Evolutionary conservation across 1,140 invertebrate species (phyloP).

Genomic region (Drosophila ficusphila): DNA sequence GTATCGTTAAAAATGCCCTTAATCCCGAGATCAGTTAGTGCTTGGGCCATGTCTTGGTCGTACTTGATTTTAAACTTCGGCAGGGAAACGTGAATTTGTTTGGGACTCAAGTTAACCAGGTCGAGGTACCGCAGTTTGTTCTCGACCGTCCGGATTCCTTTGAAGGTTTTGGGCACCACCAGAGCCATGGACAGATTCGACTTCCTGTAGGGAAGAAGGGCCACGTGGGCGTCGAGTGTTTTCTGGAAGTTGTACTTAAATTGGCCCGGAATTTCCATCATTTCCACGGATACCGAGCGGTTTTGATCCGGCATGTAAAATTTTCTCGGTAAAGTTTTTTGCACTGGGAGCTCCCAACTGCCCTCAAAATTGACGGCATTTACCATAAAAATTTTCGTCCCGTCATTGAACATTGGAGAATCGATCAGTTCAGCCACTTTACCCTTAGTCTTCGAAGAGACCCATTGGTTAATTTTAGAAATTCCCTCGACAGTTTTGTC

Average conservation of each 20-base stretch:
- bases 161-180: not conserved
- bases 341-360: not conserved
- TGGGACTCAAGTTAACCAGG: not conserved
- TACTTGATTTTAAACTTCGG: slow-evolving; percentile 2
- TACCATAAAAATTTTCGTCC: not conserved
- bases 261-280: not conserved
- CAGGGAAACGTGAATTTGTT: not conserved
- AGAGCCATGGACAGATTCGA: not conserved
- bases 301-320: not conserved
- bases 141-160: not conserved
- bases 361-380: not conserved
- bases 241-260: not conserved
- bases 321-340: not conserved
- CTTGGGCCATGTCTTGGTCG: slow-evolving; percentile 5
- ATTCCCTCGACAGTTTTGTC: not conserved
- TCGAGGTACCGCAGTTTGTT: not conserved
- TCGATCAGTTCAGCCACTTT: not conserved
- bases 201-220: not conserved
- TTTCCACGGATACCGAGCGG: not conserved
- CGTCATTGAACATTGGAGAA: not conserved
- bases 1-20: not conserved
- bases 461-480: not conserved
- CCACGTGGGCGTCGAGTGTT: not conserved
- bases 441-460: not conserved
- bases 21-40: slow-evolving; percentile 6